Percentiles rank a stretch among this genome's conserved stretches.
These are phyloP conservation scores for Thomomys bottae DNA, from an alignment of 2,113 vertebrate genomes.

Conservation along the genomic window DNA sequence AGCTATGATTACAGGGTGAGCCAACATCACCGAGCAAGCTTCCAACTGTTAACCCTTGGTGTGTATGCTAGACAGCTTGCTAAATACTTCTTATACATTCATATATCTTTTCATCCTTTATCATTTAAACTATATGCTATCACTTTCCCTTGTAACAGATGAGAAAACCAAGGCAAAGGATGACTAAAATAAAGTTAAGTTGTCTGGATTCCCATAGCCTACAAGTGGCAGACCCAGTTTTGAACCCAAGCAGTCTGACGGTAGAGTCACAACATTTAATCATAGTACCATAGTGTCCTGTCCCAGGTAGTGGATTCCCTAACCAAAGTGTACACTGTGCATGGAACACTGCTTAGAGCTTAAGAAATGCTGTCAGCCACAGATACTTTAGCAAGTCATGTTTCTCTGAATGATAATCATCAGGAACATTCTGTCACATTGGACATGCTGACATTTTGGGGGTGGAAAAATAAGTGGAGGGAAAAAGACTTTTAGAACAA, in stretches of 20 bases:
- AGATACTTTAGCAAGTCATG: conserved; percentile 65
- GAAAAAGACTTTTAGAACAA: conserved; percentile 73
- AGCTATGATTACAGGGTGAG: too few species aligned
- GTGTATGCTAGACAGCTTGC: not conserved
- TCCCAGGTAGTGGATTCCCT: not conserved
- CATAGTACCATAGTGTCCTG: not conserved
- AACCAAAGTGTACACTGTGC: not conserved
- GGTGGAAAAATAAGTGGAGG: conserved; percentile 75
- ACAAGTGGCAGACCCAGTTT: not conserved
- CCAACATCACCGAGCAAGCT: too few species aligned
- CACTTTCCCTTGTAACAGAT: not conserved
- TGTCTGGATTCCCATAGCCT: not conserved
- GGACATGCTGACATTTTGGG: conserved; percentile 78
- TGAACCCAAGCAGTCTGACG: not conserved
- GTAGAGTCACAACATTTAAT: not conserved
- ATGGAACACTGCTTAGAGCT: not conserved
- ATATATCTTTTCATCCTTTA: not conserved
- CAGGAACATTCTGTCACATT: conserved; percentile 77
- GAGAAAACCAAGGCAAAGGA: not conserved
- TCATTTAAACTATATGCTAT: not conserved
- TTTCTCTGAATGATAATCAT: conserved; percentile 67
- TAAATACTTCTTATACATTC: not conserved
- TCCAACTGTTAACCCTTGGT: not conserved
- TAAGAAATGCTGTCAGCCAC: conserved; percentile 38
- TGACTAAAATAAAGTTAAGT: not conserved